Conservation (phyloP, 2,888 invertebrate species). For the Drosophila acutilabella region DNA sequence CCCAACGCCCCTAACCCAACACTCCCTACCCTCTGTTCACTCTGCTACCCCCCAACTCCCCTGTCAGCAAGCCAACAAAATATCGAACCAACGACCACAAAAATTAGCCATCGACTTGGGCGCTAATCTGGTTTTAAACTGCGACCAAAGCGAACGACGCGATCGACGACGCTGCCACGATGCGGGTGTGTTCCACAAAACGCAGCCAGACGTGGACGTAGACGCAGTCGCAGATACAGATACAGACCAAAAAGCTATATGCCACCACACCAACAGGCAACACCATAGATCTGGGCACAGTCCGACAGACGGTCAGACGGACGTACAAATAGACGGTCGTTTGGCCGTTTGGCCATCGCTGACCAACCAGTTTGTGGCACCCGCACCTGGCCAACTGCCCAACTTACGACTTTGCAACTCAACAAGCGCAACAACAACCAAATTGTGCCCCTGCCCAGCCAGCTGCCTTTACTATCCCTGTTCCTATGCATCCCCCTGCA, state of each 20-base stretch:
- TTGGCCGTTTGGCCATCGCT: constrained; percentile 67
- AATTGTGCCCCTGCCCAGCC: constrained; percentile 50
- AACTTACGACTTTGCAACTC: constrained; percentile 65
- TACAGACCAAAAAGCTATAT: constrained; percentile 1
- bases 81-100: constrained; percentile 37
- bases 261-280: constrained; percentile 35
- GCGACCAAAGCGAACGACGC: constrained; percentile 40
- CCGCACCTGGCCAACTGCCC: constrained; percentile 83
- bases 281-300: constrained; percentile 21
- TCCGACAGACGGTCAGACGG: constrained; percentile 27
- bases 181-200: constrained; percentile 76
- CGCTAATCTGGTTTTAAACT: constrained; percentile 83
- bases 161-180: constrained; percentile 53
- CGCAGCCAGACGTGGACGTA: constrained; percentile 16
- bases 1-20: constrained; percentile 31
- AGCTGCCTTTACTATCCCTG: constrained; percentile 47
- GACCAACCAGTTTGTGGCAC: constrained; percentile 78
- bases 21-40: too few relatives aligned
- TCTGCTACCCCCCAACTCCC: too few relatives aligned
- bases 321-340: constrained; percentile 19
- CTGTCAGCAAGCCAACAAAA: not conserved
- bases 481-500: constrained; percentile 14
- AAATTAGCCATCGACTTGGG: constrained; percentile 80
- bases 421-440: constrained; percentile 34
- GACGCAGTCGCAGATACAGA: constrained; percentile 6